Evolutionary conservation across 2,113 vertebrate species (phyloP).

Genomic region (Hypocryptadius cinnamomeus): DNA sequence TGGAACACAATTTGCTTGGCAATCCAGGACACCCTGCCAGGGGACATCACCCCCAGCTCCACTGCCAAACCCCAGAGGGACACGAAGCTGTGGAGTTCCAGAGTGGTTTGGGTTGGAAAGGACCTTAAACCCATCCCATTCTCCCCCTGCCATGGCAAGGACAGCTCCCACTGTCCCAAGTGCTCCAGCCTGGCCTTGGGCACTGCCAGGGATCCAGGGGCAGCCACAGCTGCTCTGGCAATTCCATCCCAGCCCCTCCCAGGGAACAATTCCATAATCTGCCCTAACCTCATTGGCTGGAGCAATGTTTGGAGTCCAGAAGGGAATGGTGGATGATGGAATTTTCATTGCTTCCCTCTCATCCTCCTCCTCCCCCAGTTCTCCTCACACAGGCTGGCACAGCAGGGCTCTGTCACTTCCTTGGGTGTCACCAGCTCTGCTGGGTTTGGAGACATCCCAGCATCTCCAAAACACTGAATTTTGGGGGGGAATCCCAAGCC

Average conservation of each 20-base stretch:
- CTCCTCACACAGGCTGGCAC: not conserved
- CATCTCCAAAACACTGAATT: not conserved
- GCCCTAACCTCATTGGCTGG: accelerated
- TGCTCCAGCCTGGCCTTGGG: not conserved
- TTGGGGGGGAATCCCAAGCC: not conserved
- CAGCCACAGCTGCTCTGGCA: not conserved
- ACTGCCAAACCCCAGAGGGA: not conserved
- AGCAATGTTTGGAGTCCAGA: not conserved
- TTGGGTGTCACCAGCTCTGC: not conserved
- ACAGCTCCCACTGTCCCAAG: not conserved
- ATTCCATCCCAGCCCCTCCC: not conserved
- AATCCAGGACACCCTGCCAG: too few species aligned
- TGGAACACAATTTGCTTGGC: too few species aligned
- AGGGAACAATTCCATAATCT: not conserved
- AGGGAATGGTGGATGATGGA: not conserved
- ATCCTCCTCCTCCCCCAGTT: too few species aligned
- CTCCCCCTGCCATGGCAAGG: too few species aligned
- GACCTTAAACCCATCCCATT: too few species aligned
- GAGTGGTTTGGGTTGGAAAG: not conserved
- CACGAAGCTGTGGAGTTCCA: not conserved
- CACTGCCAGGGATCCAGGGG: not conserved
- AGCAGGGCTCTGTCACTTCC: not conserved
- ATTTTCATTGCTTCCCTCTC: accelerated
- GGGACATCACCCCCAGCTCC: not conserved
- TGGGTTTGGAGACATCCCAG: not conserved